phyloP scores from a whole-genome alignment of 2,113 vertebrate genomes.

The Petrocephalus microphthalmus region DNA sequence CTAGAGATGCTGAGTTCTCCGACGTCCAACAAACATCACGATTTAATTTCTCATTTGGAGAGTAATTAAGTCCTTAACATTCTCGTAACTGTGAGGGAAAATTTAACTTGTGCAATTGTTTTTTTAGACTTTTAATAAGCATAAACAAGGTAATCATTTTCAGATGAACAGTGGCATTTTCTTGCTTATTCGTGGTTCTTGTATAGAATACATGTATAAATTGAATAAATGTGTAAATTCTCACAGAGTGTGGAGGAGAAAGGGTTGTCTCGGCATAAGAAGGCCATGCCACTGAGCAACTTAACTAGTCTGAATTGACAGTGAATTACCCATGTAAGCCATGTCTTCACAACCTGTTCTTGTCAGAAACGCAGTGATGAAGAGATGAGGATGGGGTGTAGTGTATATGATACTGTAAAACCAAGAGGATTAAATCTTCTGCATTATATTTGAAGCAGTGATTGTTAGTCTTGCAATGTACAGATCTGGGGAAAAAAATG shows the following conservation, averaged over 20 bases:
- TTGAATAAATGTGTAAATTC: background rate
- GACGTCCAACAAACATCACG: background rate
- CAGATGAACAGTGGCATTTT: background rate
- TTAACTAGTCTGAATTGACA: background rate
- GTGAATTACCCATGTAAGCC: no score
- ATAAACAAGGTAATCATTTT: background rate
- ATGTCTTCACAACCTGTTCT: background rate
- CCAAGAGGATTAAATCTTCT: background rate
- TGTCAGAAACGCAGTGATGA: background rate
- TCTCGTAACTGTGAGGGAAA: background rate
- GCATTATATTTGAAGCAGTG: background rate
- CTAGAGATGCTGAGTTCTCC: background rate
- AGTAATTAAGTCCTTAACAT: background rate
- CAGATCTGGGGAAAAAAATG: no score
- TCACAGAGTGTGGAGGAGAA: background rate
- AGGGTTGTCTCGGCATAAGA: background rate
- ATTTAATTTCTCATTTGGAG: background rate
- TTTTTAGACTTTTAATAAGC: background rate
- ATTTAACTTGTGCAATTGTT: background rate
- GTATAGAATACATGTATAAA: background rate
- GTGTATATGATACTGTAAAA: background rate
- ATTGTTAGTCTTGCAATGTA: background rate
- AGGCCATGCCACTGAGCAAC: background rate
- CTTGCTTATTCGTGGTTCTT: background rate
- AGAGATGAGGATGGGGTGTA: background rate